A percentile compares a stretch with the other conserved stretches of the same genome.
These are phyloP conservation scores for Helicoverpa assulta DNA, from an alignment of 2,888 invertebrate species.

Conservation along the genomic window DNA sequence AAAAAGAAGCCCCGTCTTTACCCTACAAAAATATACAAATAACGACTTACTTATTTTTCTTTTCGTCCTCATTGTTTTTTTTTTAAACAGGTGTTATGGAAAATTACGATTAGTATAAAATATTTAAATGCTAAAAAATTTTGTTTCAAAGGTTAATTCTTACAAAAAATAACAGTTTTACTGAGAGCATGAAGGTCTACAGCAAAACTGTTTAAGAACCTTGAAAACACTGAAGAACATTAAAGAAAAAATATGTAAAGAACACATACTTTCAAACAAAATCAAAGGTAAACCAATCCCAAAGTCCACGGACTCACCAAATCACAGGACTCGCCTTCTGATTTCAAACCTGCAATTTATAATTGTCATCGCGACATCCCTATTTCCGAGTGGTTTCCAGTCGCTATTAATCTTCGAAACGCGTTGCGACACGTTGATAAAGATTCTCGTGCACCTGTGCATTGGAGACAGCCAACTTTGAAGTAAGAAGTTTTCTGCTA, in stretches of 20 bases:
- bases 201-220: too few relatives aligned
- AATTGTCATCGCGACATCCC: constrained; percentile 28
- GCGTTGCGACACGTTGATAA: constrained; percentile 48
- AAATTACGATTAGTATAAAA: too few relatives aligned
- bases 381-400: constrained; percentile 27
- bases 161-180: too few relatives aligned
- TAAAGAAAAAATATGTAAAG: background rate
- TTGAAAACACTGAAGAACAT: too few relatives aligned
- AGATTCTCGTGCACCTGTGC: constrained; percentile 62
- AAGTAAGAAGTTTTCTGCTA: constrained; percentile 12
- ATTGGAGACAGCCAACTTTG: constrained; percentile 25
- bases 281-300: background rate
- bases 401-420: constrained; percentile 56
- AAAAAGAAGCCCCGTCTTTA: background rate
- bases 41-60: too few relatives aligned
- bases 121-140: too few relatives aligned
- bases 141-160: too few relatives aligned
- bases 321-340: background rate
- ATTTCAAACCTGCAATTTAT: constrained; percentile 2
- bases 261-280: background rate
- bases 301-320: background rate
- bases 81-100: too few relatives aligned
- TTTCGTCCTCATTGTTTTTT: too few relatives aligned
- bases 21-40: too few relatives aligned
- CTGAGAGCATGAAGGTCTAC: too few relatives aligned